These are phyloP conservation scores for Falco biarmicus DNA, from an alignment of 2,797 vertebrate species.

Conservation along the genomic window DNA sequence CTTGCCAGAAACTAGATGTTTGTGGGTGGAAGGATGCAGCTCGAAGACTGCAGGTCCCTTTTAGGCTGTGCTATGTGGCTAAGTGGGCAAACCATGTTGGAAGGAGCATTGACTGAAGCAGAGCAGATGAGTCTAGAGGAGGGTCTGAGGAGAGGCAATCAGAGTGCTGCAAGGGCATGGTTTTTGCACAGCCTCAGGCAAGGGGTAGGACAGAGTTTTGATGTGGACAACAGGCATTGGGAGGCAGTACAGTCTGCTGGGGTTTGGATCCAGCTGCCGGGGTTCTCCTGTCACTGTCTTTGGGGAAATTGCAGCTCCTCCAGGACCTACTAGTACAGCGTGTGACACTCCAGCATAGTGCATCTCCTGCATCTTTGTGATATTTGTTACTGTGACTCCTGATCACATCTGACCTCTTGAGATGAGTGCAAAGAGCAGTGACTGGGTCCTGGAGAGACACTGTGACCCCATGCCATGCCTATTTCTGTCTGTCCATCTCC, in stretches of 20 bases:
- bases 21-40: neutral
- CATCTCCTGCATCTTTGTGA: neutral
- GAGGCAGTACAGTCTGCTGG: neutral
- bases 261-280: neutral
- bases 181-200: neutral
- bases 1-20: neutral
- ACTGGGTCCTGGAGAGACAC: conserved; percentile 15
- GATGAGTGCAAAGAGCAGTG: conserved; percentile 33
- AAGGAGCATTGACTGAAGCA: neutral
- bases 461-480: fast-evolving
- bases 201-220: neutral
- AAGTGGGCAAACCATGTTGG: neutral
- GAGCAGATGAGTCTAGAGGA: neutral
- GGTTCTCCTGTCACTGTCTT: neutral
- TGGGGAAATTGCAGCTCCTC: neutral
- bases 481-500: neutral
- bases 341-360: neutral
- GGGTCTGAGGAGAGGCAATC: neutral
- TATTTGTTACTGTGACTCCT: neutral
- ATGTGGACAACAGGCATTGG: neutral
- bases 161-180: neutral
- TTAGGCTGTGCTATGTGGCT: neutral
- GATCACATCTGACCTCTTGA: neutral
- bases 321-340: fast-evolving
- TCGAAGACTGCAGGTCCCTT: neutral